A percentile compares a stretch with the other conserved stretches of the same genome.
These are phyloP conservation scores for Bovichtus diacanthus DNA, from an alignment of 2,797 vertebrate species.

Conservation along the genomic window DNA sequence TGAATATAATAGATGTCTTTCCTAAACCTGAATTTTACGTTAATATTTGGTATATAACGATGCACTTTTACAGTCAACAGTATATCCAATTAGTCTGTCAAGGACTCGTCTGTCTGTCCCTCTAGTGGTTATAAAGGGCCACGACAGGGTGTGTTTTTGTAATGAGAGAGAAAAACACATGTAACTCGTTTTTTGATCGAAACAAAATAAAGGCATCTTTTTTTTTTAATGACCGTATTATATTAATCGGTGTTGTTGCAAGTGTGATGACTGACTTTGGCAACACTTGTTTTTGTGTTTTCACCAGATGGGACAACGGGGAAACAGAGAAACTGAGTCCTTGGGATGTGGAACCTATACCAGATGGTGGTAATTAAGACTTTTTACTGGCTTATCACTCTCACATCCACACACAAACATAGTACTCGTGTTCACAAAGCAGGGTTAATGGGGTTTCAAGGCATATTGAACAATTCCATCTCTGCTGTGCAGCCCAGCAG, in stretches of 20 bases:
- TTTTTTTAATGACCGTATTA: background rate
- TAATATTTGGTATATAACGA: too few relatives aligned
- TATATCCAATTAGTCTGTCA: background rate
- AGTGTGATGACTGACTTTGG: background rate
- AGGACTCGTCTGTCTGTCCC: background rate
- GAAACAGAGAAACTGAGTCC: conserved; percentile 97
- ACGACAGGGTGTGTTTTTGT: background rate
- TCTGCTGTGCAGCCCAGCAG: conserved; percentile 84
- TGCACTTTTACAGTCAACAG: background rate
- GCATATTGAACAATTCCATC: conserved; percentile 2
- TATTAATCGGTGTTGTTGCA: background rate
- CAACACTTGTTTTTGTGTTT: conserved; percentile 19
- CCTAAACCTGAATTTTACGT: background rate
- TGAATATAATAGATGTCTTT: background rate
- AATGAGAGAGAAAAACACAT: background rate
- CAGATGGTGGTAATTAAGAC: conserved; percentile 89
- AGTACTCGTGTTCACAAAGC: background rate
- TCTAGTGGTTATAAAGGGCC: conserved; percentile 27
- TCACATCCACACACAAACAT: background rate
- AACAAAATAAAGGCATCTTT: background rate
- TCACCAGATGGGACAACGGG: conserved; percentile 95
- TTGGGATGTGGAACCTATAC: conserved; percentile 97
- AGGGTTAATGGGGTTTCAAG: background rate
- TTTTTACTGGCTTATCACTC: background rate
- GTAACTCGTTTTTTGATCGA: background rate